These are phyloP conservation scores for Diceros bicornis DNA, from an alignment of 2,797 vertebrate species.

Conservation along the genomic window DNA sequence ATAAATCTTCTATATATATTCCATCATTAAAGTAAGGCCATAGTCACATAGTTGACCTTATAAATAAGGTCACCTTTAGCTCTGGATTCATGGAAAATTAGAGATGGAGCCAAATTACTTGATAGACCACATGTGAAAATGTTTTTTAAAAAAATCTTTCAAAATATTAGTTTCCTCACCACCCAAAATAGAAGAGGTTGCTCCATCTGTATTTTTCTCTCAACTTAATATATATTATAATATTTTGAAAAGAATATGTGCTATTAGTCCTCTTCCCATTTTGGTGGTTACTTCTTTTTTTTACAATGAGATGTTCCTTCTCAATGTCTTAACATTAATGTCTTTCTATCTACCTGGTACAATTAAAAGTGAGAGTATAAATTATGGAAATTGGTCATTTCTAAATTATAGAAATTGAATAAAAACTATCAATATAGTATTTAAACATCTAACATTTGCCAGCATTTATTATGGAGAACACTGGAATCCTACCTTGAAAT, in stretches of 20 bases:
- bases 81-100: neutral
- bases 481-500: neutral
- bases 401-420: neutral
- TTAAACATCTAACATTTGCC: neutral
- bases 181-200: neutral
- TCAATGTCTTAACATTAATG: neutral
- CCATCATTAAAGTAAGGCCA: neutral
- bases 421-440: slow-evolving; percentile 1
- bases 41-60: neutral
- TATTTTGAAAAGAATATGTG: neutral
- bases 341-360: neutral
- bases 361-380: neutral
- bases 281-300: neutral
- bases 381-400: neutral
- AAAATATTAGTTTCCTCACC: neutral
- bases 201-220: neutral
- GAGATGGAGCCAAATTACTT: neutral
- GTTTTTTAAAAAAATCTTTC: neutral
- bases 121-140: neutral
- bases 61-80: neutral
- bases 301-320: neutral
- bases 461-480: neutral
- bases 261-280: neutral
- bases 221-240: neutral
- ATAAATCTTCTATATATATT: slow-evolving; percentile 53